A percentile compares a stretch with the other conserved stretches of the same genome.
Conservation (phyloP, 2,113 vertebrate species). For the Zingel zingel region DNA sequence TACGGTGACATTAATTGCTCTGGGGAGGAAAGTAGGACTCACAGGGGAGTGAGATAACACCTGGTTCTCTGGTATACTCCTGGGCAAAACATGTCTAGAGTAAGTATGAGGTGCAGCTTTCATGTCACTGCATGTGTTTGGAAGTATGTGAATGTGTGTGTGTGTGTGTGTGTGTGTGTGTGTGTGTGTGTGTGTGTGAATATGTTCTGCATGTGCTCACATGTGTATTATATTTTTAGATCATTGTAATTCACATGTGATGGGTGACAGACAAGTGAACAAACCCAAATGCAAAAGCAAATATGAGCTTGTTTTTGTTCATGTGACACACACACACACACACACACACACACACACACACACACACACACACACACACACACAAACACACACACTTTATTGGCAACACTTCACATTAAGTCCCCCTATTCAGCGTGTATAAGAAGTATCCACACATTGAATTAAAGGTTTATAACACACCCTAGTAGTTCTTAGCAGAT, state of each 20-base stretch:
- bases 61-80: slow-evolving; percentile 60
- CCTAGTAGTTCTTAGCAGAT: neutral
- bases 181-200: slow-evolving; percentile 11
- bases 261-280: slow-evolving; percentile 29
- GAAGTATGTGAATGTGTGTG: slow-evolving; percentile 28
- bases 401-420: neutral
- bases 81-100: slow-evolving; percentile 44
- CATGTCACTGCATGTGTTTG: slow-evolving; percentile 33
- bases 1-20: slow-evolving; percentile 74
- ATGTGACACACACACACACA: slow-evolving; percentile 21
- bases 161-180: too few species aligned
- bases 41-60: slow-evolving; percentile 63
- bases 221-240: slow-evolving; percentile 43
- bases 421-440: neutral
- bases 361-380: neutral
- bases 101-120: slow-evolving; percentile 41
- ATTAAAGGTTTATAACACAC: neutral
- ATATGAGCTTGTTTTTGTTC: slow-evolving; percentile 39
- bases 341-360: slow-evolving; percentile 5
- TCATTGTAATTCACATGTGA: slow-evolving; percentile 32
- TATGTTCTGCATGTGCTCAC: slow-evolving; percentile 22
- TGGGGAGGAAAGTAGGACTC: slow-evolving; percentile 59
- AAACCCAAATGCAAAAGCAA: slow-evolving; percentile 31
- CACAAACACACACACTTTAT: neutral
- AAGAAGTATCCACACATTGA: neutral